Evolutionary conservation across 2,888 invertebrate genomes (phyloP), one percentile per base, ranked within the genome.

Genomic region (Apodemia zela): DNA sequence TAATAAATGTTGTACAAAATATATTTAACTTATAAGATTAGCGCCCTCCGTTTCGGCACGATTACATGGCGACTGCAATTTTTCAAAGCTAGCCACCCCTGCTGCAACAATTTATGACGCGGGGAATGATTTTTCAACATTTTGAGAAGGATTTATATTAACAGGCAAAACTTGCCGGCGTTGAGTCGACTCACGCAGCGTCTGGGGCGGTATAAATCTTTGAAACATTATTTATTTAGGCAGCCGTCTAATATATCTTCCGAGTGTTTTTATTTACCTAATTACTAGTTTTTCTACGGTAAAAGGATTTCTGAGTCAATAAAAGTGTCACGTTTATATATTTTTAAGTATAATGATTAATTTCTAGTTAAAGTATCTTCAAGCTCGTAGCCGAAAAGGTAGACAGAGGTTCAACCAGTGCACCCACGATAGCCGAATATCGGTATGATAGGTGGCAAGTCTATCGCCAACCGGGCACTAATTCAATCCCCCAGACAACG

Each of bases 121-220:
- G 77, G 76, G 76, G 82, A 84, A 87, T 87, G 85, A 89, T 89
- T 89, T 89, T 87, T 88, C 87, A 87, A 84, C 87, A 85, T 83
- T 82, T 80, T 82, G 82, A 87, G 79, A 82, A 82, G 82, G 84
- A 87, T 85, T 87, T 85, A 86, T 87, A 80, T 84, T 83, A 84
- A 84, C 79, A 80, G 79, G 74, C 80, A 78, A 80, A 84, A 81
- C 81, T 76, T 81, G 77, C 75, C 76, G 54, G 33, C 25, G 60
- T 45, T 45, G 54, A 60, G 47, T 60, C 54, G 57, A 60, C 61
- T 45, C 51, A 45, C 38, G 38, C 38, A 57, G 63, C 33, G 58
- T 35, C 63, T 45, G 58, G 63, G 29, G 54, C 29, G 54, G 15
- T 13, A 54, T 54, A 54, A 54, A 54, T 54, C 54, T 54, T n/a